These are phyloP conservation scores for Oxyruncus cristatus DNA, from an alignment of 2,113 vertebrate genomes.

Conservation along the genomic window DNA sequence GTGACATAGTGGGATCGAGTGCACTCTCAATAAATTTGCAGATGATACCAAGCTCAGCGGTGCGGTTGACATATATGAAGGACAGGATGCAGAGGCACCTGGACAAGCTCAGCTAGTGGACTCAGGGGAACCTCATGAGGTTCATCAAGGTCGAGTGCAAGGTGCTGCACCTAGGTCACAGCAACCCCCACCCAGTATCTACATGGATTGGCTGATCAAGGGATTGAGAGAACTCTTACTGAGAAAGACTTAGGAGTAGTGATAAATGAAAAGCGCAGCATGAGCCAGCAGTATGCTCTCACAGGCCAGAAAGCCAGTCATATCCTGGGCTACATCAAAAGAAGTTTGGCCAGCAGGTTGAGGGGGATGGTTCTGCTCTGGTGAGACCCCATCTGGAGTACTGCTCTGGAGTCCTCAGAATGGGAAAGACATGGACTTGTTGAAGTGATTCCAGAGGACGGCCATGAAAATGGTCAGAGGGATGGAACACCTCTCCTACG, in stretches of 20 bases:
- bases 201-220: background rate
- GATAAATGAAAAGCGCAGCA: background rate
- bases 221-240: background rate
- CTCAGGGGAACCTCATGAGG: background rate
- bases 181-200: background rate
- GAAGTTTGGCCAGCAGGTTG: background rate
- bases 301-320: rapidly evolving
- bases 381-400: background rate
- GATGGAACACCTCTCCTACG: background rate
- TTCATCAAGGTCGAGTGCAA: background rate
- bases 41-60: background rate
- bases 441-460: background rate
- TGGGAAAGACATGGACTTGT: background rate
- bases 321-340: background rate
- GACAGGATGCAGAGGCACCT: background rate
- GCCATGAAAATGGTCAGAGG: background rate
- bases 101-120: background rate
- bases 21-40: background rate
- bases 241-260: no score
- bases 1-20: background rate
- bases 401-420: background rate
- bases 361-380: background rate
- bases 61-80: rapidly evolving
- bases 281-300: background rate
- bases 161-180: background rate